Evolutionary conservation across 1,140 invertebrate genomes (phyloP).

Genomic region (Aphaenogaster rudis): DNA sequence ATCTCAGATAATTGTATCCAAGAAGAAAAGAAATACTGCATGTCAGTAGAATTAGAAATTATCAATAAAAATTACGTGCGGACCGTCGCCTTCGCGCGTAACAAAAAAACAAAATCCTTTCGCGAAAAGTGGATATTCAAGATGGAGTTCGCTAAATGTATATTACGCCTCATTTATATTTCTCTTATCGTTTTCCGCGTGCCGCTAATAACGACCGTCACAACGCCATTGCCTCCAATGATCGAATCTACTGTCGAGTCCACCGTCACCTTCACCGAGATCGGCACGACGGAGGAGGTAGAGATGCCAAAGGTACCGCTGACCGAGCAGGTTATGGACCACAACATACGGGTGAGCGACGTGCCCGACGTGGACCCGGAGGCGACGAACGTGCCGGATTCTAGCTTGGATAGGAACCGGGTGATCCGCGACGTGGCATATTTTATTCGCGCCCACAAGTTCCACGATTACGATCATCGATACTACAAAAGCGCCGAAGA

Average conservation of each 20-base stretch:
- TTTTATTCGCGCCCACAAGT: conserved; percentile 89
- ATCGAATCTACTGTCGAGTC: neutral
- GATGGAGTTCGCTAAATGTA: conserved; percentile 16
- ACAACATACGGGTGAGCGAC: conserved; percentile 74
- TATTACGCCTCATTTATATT: neutral
- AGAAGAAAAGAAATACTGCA: neutral
- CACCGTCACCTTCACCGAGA: neutral
- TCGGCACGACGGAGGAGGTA: neutral
- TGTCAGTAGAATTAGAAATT: neutral
- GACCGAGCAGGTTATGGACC: conserved; percentile 77
- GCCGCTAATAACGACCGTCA: neutral
- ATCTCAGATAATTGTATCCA: neutral
- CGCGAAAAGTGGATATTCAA: conserved; percentile 13
- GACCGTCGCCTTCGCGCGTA: neutral
- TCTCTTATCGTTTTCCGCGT: neutral
- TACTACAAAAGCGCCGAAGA: conserved; percentile 79
- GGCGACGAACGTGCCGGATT: conserved; percentile 61
- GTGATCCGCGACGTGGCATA: conserved; percentile 88
- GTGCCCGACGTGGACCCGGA: conserved; percentile 69
- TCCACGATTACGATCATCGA: conserved; percentile 89
- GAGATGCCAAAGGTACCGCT: conserved; percentile 55
- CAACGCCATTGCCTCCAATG: neutral
- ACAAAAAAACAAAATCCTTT: conserved; percentile 27
- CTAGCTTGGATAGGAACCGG: conserved; percentile 75
- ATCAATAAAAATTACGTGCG: neutral